Evolutionary conservation across 2,888 invertebrate species (phyloP).

Genomic region (Calephelis perditalis): DNA sequence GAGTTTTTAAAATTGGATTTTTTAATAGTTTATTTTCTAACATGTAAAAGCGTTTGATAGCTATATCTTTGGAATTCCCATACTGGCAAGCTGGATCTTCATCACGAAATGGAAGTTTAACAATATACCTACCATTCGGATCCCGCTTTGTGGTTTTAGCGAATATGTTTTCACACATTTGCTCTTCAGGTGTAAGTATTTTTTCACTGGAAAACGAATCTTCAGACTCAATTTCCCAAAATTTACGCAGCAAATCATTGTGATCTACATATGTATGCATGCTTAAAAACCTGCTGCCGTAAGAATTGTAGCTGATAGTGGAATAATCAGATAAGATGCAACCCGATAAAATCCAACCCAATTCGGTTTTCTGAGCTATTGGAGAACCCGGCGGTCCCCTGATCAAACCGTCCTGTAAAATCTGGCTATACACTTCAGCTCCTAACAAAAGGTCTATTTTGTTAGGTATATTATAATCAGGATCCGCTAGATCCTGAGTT

Average conservation of each 20-base stretch:
- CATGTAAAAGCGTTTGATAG: background rate
- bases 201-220: slow-evolving; percentile 7
- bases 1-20: slow-evolving; percentile 23
- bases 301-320: background rate
- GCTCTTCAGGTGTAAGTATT: slow-evolving; percentile 19
- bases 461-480: slow-evolving; percentile 1
- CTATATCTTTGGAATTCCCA: slow-evolving; percentile 5
- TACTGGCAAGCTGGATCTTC: background rate
- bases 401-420: slow-evolving; percentile 28
- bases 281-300: slow-evolving; percentile 7
- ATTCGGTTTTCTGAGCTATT: slow-evolving; percentile 29
- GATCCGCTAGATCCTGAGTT: background rate
- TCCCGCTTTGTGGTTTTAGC: slow-evolving; percentile 22
- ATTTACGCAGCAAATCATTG: slow-evolving; percentile 23
- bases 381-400: slow-evolving; percentile 21
- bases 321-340: background rate
- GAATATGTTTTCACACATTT: slow-evolving; percentile 23
- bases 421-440: slow-evolving; percentile 27
- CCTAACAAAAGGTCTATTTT: slow-evolving; percentile 11
- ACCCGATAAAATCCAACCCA: slow-evolving; percentile 34
- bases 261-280: slow-evolving; percentile 17
- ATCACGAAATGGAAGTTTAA: background rate
- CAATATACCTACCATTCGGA: slow-evolving; percentile 21
- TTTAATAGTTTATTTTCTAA: slow-evolving; percentile 4
- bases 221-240: slow-evolving; percentile 26